phyloP scores from a whole-genome alignment of 2,888 invertebrate genomes.

The Lysandra bellargus region DNA sequence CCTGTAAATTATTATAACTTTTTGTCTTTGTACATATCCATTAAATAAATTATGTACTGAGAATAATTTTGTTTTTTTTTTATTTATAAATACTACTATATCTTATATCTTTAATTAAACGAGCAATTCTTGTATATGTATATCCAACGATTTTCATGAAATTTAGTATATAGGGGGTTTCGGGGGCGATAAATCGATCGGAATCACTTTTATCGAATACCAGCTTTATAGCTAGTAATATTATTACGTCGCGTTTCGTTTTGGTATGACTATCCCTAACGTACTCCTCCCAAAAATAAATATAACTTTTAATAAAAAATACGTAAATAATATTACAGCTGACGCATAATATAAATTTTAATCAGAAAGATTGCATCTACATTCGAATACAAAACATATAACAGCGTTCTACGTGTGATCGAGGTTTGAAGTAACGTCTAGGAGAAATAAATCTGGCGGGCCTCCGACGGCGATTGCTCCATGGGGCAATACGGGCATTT shows the following conservation, averaged over 20 bases:
- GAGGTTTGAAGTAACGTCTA: conserved; percentile 44
- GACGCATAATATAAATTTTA: conserved; percentile 19
- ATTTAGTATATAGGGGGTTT: too few species aligned
- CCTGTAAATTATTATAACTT: conserved; percentile 50
- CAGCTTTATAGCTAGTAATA: too few species aligned
- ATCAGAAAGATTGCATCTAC: conserved; percentile 29
- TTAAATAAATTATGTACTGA: conserved; percentile 77
- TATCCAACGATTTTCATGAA: too few species aligned
- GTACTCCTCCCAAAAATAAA: too few species aligned
- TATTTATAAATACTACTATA: conserved; percentile 4
- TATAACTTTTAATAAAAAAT: too few species aligned
- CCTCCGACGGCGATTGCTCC: conserved; percentile 96
- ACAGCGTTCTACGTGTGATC: conserved; percentile 30
- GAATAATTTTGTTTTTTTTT: conserved; percentile 54
- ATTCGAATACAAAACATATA: conserved; percentile 28
- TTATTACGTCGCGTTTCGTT: too few species aligned
- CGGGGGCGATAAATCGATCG: too few species aligned
- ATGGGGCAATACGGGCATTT: conserved; percentile 99
- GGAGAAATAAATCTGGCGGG: conserved; percentile 95
- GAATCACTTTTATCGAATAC: too few species aligned
- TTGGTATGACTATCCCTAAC: too few species aligned
- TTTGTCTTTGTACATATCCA: conserved; percentile 78
- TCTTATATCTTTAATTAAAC: too few species aligned
- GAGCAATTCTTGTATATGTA: too few species aligned
- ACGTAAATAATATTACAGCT: conserved; percentile 2